Evolutionary conservation across 2,888 invertebrate species (phyloP).

Genomic region (Dasysyrphus tricinctus): DNA sequence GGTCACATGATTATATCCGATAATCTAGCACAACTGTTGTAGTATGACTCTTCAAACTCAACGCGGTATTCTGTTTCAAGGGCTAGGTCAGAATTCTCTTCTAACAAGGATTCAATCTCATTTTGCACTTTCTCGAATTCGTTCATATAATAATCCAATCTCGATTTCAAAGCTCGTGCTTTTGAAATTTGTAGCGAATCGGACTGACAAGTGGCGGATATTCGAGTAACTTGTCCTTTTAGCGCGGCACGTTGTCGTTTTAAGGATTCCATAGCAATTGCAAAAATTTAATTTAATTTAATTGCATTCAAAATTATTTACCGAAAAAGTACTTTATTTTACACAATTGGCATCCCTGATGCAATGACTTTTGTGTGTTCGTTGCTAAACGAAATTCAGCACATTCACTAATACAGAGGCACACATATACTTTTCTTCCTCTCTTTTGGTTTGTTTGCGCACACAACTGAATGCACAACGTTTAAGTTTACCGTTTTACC

Average conservation of each 20-base stretch:
- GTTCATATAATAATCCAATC: not conserved
- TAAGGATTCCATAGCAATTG: not conserved
- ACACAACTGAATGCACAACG: not conserved
- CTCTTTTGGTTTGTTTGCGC: not conserved
- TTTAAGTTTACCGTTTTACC: too few species aligned
- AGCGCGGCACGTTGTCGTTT: conserved; percentile 7
- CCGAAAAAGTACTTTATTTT: not conserved
- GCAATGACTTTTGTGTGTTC: not conserved
- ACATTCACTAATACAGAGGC: not conserved
- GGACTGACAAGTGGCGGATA: not conserved
- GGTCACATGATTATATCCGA: too few species aligned
- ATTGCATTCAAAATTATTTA: not conserved
- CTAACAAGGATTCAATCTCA: too few species aligned
- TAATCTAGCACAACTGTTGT: too few species aligned
- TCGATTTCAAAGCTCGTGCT: not conserved
- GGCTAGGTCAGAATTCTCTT: too few species aligned
- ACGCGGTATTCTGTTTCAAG: too few species aligned
- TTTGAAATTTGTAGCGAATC: not conserved
- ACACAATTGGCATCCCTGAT: not conserved
- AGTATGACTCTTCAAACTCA: too few species aligned
- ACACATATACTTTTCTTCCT: not conserved
- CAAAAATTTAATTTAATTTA: not conserved
- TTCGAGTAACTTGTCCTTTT: not conserved
- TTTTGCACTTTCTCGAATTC: not conserved
- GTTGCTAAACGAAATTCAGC: not conserved